These are phyloP conservation scores for Bursaphelenchus mucronatus DNA, from an alignment of 1,140 invertebrate species.

Conservation along the genomic window DNA sequence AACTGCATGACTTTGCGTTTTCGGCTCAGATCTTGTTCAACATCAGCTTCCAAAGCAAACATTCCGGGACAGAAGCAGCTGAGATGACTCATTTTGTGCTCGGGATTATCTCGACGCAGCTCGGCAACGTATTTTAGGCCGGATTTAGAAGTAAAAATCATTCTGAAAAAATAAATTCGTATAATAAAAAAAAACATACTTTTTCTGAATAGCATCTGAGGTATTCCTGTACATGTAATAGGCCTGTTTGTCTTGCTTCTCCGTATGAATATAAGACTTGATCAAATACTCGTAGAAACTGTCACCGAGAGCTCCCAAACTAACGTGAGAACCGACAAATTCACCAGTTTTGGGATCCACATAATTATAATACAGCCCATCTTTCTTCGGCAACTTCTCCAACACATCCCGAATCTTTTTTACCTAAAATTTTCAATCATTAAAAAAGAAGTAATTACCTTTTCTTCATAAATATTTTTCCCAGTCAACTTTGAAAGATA, in stretches of 20 bases:
- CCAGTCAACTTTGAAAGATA: conserved; percentile 91
- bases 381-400: conserved; percentile 78
- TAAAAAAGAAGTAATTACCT: conserved; percentile 62
- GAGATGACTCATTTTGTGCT: conserved; percentile 97
- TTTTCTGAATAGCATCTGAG: conserved; percentile 61
- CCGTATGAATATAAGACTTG: conserved; percentile 87
- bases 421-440: conserved; percentile 68
- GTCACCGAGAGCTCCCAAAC: conserved; percentile 89
- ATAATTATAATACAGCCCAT: conserved; percentile 92
- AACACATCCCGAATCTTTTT: conserved; percentile 72
- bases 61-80: conserved; percentile 93
- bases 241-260: conserved; percentile 69
- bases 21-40: conserved; percentile 69
- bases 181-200: conserved; percentile 19
- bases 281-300: conserved; percentile 98
- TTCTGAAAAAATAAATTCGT: not conserved
- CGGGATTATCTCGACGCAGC: conserved; percentile 80
- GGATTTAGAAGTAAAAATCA: conserved; percentile 43
- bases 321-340: conserved; percentile 96
- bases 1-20: conserved; percentile 76
- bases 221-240: conserved; percentile 89
- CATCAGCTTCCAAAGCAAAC: conserved; percentile 80
- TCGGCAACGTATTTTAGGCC: conserved; percentile 76
- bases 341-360: conserved; percentile 86
- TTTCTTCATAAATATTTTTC: conserved; percentile 78